Conservation (phyloP, 1,140 invertebrate species). For the Potamilus streckersoni region DNA sequence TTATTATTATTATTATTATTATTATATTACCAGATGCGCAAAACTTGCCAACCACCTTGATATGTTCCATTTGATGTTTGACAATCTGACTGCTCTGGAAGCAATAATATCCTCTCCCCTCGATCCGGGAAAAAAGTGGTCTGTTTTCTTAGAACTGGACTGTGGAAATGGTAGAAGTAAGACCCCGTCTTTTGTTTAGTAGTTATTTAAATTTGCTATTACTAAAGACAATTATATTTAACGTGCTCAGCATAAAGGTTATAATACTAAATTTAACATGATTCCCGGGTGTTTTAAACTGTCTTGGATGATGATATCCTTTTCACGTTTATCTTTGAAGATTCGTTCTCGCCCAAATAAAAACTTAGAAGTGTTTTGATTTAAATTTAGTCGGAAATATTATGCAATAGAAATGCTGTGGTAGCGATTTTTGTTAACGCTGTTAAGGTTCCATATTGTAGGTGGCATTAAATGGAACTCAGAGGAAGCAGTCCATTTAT, state of each 20-base stretch:
- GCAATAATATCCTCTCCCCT: conserved; percentile 32
- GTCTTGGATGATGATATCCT: too few relatives aligned
- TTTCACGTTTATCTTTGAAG: too few relatives aligned
- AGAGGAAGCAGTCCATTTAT: conserved; percentile 12
- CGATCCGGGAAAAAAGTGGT: conserved; percentile 54
- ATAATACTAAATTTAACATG: too few relatives aligned
- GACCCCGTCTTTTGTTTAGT: neutral
- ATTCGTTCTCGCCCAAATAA: too few relatives aligned
- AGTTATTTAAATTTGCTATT: too few relatives aligned
- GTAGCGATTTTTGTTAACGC: too few relatives aligned
- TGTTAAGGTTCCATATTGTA: neutral
- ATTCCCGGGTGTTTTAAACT: too few relatives aligned
- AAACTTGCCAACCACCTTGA: conserved; percentile 46
- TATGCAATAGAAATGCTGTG: too few relatives aligned
- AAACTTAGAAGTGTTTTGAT: too few relatives aligned
- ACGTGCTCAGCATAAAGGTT: too few relatives aligned
- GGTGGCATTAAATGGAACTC: conserved; percentile 23
- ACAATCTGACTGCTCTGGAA: conserved; percentile 44
- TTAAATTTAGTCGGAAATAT: too few relatives aligned
- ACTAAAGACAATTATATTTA: too few relatives aligned
- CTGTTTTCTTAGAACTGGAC: conserved; percentile 60
- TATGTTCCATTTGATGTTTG: conserved; percentile 65
- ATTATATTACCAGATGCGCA: conserved; percentile 31
- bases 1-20: neutral
- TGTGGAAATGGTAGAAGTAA: conserved; percentile 61